A percentile compares a stretch with the other conserved stretches of the same genome.
phyloP scores from a whole-genome alignment of 2,888 invertebrate genomes.

The Drosophila buzzatii region DNA sequence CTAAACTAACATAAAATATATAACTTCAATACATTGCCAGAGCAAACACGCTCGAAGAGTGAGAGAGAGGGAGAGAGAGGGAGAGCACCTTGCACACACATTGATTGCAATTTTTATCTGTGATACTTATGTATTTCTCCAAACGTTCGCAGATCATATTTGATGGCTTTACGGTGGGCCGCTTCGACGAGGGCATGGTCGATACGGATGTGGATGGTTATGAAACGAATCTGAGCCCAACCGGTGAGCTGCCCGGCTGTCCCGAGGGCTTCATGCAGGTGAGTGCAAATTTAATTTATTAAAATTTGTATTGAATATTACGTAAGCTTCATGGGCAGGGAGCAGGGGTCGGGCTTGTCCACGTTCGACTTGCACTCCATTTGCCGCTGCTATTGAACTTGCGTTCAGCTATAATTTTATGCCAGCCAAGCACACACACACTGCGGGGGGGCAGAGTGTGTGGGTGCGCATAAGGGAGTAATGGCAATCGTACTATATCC shows the following conservation, averaged over 20 bases:
- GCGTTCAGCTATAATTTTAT: slow-evolving; percentile 65
- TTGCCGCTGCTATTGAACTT: slow-evolving; percentile 54
- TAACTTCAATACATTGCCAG: slow-evolving; percentile 34
- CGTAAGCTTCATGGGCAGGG: slow-evolving; percentile 29
- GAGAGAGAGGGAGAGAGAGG: too few relatives aligned
- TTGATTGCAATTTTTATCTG: background rate
- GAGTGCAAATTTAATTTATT: slow-evolving; percentile 80
- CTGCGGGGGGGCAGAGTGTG: background rate
- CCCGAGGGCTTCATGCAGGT: slow-evolving; percentile 95
- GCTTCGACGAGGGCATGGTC: slow-evolving; percentile 89
- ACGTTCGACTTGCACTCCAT: slow-evolving; percentile 56
- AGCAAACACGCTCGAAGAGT: too few relatives aligned
- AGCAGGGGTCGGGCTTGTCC: background rate
- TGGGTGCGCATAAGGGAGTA: background rate
- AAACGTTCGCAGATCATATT: slow-evolving; percentile 89
- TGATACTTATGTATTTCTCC: slow-evolving; percentile 4
- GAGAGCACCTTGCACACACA: background rate
- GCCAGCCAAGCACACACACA: slow-evolving; percentile 26
- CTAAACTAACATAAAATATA: slow-evolving; percentile 55
- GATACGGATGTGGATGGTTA: slow-evolving; percentile 85
- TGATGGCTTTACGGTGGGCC: slow-evolving; percentile 94
- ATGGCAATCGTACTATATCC: slow-evolving; percentile 6
- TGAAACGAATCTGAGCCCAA: slow-evolving; percentile 84
- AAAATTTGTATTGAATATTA: slow-evolving; percentile 70
- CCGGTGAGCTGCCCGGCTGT: slow-evolving; percentile 90